These are phyloP conservation scores for Pagetopsis macropterus DNA, from an alignment of 2,797 vertebrate genomes.

Conservation along the genomic window DNA sequence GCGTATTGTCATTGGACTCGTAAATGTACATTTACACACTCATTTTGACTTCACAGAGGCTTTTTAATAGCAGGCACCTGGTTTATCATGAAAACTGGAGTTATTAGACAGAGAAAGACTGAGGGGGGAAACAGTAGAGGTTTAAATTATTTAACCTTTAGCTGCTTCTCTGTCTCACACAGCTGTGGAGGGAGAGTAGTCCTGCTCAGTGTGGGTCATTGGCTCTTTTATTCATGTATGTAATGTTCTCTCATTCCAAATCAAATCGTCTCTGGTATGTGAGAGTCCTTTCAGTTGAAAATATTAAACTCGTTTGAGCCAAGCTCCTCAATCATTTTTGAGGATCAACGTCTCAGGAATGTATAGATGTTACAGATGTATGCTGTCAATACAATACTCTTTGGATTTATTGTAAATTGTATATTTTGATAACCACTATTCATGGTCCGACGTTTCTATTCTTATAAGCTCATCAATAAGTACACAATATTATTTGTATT, in stretches of 20 bases:
- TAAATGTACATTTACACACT: conserved; percentile 42
- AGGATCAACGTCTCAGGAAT: background rate
- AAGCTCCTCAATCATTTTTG: background rate
- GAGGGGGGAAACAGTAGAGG: background rate
- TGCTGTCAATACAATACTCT: background rate
- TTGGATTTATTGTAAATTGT: no score
- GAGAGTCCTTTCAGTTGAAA: conserved; percentile 2
- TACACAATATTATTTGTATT: background rate
- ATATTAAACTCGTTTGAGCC: conserved; percentile 4
- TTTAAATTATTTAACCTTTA: conserved; percentile 28
- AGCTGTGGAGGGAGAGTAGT: background rate
- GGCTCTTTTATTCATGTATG: background rate
- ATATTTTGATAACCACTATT: no score
- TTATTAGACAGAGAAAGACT: conserved; percentile 30
- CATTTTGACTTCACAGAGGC: conserved; percentile 37
- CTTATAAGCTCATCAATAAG: background rate
- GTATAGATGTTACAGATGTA: background rate
- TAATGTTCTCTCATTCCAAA: conserved; percentile 19
- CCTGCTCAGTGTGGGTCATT: background rate
- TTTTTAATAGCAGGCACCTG: conserved; percentile 31
- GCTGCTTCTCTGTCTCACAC: conserved; percentile 11
- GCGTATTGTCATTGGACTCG: no score
- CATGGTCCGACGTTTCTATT: no score
- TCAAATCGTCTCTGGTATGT: background rate
- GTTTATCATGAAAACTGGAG: conserved; percentile 46